phyloP scores from a whole-genome alignment of 1,140 invertebrate genomes.

The Macrobrachium nipponense region DNA sequence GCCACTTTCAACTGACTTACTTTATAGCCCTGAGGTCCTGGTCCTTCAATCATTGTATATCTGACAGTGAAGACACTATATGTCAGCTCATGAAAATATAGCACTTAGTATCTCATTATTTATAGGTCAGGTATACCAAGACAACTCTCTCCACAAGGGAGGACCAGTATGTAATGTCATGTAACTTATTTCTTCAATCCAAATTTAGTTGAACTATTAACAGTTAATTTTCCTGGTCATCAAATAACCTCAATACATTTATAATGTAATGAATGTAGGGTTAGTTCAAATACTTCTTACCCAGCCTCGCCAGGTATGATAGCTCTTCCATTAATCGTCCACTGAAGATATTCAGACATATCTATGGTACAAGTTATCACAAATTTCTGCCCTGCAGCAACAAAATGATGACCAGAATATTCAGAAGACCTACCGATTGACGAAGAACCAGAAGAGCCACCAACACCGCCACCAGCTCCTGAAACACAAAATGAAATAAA shows the following conservation, averaged over 20 bases:
- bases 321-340: constrained; percentile 43
- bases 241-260: neutral
- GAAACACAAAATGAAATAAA: neutral
- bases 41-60: constrained; percentile 44
- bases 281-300: constrained; percentile 21
- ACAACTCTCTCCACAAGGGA: neutral
- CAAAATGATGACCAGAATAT: constrained; percentile 43
- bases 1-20: constrained; percentile 37
- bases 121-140: neutral
- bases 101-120: neutral
- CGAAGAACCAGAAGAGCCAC: neutral
- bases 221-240: neutral
- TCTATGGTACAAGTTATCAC: constrained; percentile 27
- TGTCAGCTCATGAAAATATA: neutral
- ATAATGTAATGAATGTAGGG: neutral
- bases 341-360: constrained; percentile 35
- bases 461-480: neutral
- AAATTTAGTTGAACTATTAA: neutral
- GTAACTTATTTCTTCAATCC: too few relatives aligned
- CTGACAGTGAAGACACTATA: constrained; percentile 10
- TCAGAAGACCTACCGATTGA: neutral
- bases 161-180: too few relatives aligned
- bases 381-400: constrained; percentile 40
- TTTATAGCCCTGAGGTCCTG: constrained; percentile 40
- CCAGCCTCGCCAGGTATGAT: constrained; percentile 41